Evolutionary conservation across 2,797 vertebrate species (phyloP), one percentile per base, ranked within the genome.

Genomic region (Trematomus bernacchii): DNA sequence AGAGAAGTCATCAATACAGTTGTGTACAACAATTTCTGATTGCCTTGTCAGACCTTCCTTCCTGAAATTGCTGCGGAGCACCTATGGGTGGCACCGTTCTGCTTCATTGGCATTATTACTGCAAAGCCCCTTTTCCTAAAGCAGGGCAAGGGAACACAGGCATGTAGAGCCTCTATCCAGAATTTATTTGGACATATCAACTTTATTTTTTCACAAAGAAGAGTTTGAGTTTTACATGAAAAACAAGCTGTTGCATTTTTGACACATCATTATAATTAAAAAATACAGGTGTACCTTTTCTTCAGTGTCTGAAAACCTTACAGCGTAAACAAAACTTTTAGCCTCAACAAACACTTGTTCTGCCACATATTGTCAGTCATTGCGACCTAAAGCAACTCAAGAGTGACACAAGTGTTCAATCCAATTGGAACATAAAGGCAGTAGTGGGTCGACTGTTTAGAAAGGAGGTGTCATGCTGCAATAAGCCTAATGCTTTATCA

Each of bases 271-370:
- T 75, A 77, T 71, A 83, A 75, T 77, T 83, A 73, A 88, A 75
- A 84, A 76, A 83, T 81, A 89, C 83, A 87, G 43, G 70, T 72
- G 42, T 27, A 76, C 19, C 54, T 80, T 84, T 79, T 84, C 54
- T 87, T 92, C 88, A 91, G 90, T 90, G 90, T 90, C 85, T 83
- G 86, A 73, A 89, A 90, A 85, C 16, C 2, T 64, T 77, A 88
- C 79, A 87, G 69, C 83, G 55, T 74, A 73, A 89, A 81, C 54
- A 71, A 77, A 82, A 76, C 55, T 19, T 82, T 76, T 71, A 87
- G 80, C 83, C 85, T 90, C 73, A 88, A 80, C 84, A 75, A 73
- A 77, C 65, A 70, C 67, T 65, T 47, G 43, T 52, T 74, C 83
- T 87, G 82, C 81, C 89, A 86, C 85, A 86, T 80, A 85, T 84